These are phyloP conservation scores for Narcine bancroftii DNA, from an alignment of 2,113 vertebrate genomes.

Conservation along the genomic window DNA sequence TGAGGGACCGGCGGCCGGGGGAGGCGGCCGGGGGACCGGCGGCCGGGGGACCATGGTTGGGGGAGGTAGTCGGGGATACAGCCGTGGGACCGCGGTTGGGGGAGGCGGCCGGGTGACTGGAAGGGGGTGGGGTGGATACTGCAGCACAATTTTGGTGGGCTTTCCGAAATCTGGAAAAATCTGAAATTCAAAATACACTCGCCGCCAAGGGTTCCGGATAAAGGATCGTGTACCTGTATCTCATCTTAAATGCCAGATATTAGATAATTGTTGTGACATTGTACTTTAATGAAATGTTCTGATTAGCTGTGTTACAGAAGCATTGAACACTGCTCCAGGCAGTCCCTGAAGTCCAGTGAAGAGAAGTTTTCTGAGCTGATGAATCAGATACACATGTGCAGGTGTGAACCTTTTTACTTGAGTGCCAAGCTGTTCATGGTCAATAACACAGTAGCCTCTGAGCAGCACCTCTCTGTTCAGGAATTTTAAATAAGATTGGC, in stretches of 20 bases:
- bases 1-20: too few relatives aligned
- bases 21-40: too few relatives aligned
- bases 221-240: too few relatives aligned
- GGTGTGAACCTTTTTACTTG: slow-evolving; percentile 49
- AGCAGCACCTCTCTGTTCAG: neutral
- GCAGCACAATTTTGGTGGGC: too few relatives aligned
- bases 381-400: slow-evolving; percentile 59
- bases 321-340: slow-evolving; percentile 51
- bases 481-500: neutral
- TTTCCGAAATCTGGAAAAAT: too few relatives aligned
- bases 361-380: slow-evolving; percentile 58
- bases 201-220: too few relatives aligned
- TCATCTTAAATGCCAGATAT: neutral
- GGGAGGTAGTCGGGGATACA: too few relatives aligned
- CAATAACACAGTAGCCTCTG: neutral
- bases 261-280: neutral
- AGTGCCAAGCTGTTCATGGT: neutral
- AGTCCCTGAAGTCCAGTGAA: slow-evolving; percentile 53
- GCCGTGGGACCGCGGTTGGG: too few relatives aligned
- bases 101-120: too few relatives aligned
- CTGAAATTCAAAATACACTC: too few relatives aligned
- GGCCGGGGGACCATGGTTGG: too few relatives aligned
- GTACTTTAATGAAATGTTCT: neutral
- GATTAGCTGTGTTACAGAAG: slow-evolving; percentile 53
- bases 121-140: too few relatives aligned